Conservation (phyloP, 1,140 invertebrate species). For the Whitmania pigra region DNA sequence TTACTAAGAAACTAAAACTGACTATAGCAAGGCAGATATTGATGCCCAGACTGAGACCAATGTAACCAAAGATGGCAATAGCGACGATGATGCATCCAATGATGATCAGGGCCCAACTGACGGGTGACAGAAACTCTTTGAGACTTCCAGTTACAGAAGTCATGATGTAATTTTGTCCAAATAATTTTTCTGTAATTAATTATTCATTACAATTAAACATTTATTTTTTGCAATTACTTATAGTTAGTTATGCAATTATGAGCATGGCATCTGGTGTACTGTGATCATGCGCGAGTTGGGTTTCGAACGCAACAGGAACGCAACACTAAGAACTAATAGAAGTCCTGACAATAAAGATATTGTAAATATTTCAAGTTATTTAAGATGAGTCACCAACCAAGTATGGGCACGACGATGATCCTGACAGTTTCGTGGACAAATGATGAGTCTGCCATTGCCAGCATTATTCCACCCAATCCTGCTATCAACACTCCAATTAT, state of each 20-base stretch:
- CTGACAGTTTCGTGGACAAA: neutral
- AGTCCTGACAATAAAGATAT: neutral
- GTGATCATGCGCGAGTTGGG: too few species aligned
- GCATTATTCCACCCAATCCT: neutral
- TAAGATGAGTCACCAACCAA: neutral
- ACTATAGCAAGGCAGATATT: neutral
- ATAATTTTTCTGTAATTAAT: neutral
- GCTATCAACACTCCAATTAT: neutral
- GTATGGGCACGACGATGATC: neutral
- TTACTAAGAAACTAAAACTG: neutral
- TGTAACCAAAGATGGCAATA: neutral
- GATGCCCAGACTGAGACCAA: neutral
- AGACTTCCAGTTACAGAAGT: neutral
- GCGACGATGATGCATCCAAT: neutral
- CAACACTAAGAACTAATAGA: too few species aligned
- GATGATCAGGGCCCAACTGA: constrained; percentile 1
- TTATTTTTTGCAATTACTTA: neutral
- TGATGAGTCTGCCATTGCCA: neutral
- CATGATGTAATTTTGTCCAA: constrained; percentile 7
- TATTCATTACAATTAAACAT: neutral
- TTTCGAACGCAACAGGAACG: neutral
- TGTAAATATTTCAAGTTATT: neutral
- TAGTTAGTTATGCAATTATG: too few species aligned
- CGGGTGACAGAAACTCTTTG: neutral
- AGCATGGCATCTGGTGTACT: too few species aligned